Evolutionary conservation across 2,888 invertebrate genomes (phyloP).

Genomic region (Lypha dubia): DNA sequence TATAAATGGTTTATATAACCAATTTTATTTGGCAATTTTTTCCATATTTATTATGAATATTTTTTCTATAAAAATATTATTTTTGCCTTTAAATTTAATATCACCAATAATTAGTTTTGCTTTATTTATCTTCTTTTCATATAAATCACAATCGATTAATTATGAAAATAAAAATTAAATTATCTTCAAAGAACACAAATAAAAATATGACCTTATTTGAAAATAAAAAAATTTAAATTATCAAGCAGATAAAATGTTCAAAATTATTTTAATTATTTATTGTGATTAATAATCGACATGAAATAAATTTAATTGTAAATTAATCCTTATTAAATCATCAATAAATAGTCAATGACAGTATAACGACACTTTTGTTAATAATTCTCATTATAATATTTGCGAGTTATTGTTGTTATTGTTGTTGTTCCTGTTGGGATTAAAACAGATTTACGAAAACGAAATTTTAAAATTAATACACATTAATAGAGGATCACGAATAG

Average conservation of each 20-base stretch:
- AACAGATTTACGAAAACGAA: background rate
- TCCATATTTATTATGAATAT: background rate
- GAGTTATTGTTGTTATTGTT: background rate
- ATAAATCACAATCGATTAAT: background rate
- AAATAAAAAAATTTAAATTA: constrained; percentile 22
- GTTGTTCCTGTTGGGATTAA: too few relatives aligned
- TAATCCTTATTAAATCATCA: constrained; percentile 52
- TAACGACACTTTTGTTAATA: constrained; percentile 52
- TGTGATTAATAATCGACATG: constrained; percentile 32
- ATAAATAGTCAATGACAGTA: constrained; percentile 58
- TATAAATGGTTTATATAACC: background rate
- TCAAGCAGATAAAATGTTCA: constrained; percentile 8
- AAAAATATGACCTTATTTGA: constrained; percentile 20
- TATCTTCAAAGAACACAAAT: background rate
- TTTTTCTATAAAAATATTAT: too few relatives aligned
- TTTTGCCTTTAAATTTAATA: background rate
- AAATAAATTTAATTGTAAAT: constrained; percentile 45
- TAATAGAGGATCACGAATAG: background rate
- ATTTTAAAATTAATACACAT: background rate
- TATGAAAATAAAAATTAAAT: background rate
- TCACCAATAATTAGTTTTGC: background rate
- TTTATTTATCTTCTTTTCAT: background rate
- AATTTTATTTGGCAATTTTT: background rate
- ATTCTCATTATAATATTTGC: constrained; percentile 12
- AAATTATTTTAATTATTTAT: constrained; percentile 33